Evolutionary conservation across 2,113 vertebrate species (phyloP), one percentile per base, ranked within the genome.

Genomic region (Anser cygnoides): DNA sequence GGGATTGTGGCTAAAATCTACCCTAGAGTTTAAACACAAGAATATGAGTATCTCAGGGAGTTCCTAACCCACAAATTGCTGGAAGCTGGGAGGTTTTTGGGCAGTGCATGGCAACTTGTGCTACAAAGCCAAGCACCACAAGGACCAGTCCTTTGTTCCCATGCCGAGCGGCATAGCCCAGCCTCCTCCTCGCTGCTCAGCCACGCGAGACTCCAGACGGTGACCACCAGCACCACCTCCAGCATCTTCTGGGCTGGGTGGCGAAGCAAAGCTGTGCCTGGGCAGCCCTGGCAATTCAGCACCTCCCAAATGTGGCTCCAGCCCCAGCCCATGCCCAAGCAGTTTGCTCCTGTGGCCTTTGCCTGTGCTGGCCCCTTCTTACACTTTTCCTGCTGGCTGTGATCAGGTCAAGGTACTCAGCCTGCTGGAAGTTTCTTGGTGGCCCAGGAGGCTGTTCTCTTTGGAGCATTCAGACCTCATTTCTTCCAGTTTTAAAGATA

Each of bases 51-150:
- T 23, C 13, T 11, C 22, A 7, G 57, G 39, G 66, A 22, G 20
- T 16, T 15, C 54, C 63, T 26, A 19, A 29, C 9, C 0, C 2
- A 46, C 16, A 33, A 25, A 31, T 2, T 25, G 13, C 84, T 25
- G 35, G 71, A 15, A 29, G 52, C 13, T 26, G 52, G 62, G 35
- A 9, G 31, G 54, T 9, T 25, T 33, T 52, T 19, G 1, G 6
- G 3, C 50, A 18, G 37, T 33, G 39, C 49, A 33, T 10, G 65
- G 10, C 41, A 33, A 22, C 8, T 41, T 41, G 11, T 10, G 17
- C 20, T 25, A 15, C 5, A 9, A 11, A 23, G 46, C 9, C 11
- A 1, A 3, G 20, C 2, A 22, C 49, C 4, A 22, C 5, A 0
- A 18, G 46, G 33, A 23, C 49, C 28, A 4, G 25, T 2, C 1